Evolutionary conservation across 2,888 invertebrate species (phyloP).

Genomic region (Stramonita haemastoma): DNA sequence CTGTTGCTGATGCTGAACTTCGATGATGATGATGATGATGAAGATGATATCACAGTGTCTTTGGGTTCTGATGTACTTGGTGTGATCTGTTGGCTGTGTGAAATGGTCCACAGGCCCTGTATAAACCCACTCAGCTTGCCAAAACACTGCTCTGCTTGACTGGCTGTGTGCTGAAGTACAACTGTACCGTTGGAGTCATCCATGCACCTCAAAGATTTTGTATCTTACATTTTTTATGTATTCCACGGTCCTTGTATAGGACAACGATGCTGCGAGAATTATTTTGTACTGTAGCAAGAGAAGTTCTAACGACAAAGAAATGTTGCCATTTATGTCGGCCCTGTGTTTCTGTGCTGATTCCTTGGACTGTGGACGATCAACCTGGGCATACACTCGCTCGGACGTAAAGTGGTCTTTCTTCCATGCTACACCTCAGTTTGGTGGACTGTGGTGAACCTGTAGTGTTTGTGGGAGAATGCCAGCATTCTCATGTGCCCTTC

Average conservation of each 20-base stretch:
- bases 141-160: neutral
- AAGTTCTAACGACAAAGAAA: neutral
- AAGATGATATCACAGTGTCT: neutral
- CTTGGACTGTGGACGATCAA: too few relatives aligned
- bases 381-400: too few relatives aligned
- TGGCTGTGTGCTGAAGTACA: neutral
- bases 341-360: too few relatives aligned
- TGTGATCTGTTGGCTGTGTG: neutral
- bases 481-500: too few relatives aligned
- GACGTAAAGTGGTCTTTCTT: too few relatives aligned
- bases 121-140: neutral
- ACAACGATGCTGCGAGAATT: neutral
- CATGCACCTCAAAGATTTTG: neutral
- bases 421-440: too few relatives aligned
- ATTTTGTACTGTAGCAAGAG: neutral
- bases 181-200: neutral
- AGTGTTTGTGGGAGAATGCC: too few relatives aligned
- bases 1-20: too few relatives aligned
- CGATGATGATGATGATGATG: neutral
- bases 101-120: neutral
- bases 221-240: neutral
- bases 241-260: neutral
- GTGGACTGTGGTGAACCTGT: too few relatives aligned
- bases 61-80: neutral
- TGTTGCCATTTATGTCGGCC: too few relatives aligned